phyloP scores from a whole-genome alignment of 2,113 vertebrate species.

The Ailuropoda melanoleuca region DNA sequence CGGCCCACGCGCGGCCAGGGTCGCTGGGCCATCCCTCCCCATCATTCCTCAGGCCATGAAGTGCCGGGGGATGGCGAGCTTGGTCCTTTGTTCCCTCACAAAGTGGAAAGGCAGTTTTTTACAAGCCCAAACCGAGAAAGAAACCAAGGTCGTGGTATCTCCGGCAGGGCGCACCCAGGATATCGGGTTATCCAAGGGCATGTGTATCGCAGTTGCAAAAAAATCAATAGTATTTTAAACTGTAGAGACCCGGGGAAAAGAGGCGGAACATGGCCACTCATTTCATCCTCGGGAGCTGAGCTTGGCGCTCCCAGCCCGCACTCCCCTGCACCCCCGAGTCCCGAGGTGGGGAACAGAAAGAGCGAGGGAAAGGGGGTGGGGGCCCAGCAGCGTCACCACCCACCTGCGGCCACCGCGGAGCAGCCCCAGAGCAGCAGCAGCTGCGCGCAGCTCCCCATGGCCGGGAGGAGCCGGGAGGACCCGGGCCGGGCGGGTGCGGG shows the following conservation, averaged over 20 bases:
- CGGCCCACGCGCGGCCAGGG: slow-evolving; percentile 59
- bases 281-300: slow-evolving; percentile 29
- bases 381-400: slow-evolving; percentile 76
- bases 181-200: slow-evolving; percentile 31
- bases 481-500: slow-evolving; percentile 24
- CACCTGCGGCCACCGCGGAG: slow-evolving; percentile 83
- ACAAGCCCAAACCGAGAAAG: slow-evolving; percentile 15
- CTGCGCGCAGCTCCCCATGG: slow-evolving; percentile 81
- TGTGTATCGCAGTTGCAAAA: slow-evolving; percentile 17
- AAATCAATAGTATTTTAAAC: slow-evolving; percentile 32
- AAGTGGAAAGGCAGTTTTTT: slow-evolving; percentile 61
- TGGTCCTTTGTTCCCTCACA: slow-evolving; percentile 77
- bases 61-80: slow-evolving; percentile 75
- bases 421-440: slow-evolving; percentile 76
- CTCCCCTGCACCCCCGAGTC: not conserved
- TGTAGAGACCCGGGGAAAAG: slow-evolving; percentile 35
- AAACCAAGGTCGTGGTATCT: not conserved
- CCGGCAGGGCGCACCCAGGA: slow-evolving; percentile 22
- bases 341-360: not conserved
- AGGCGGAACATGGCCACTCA: slow-evolving; percentile 75
- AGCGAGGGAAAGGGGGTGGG: slow-evolving; percentile 51
- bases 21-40: slow-evolving; percentile 61
- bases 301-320: slow-evolving; percentile 30
- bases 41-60: slow-evolving; percentile 63
- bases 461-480: slow-evolving; percentile 43